Conservation (phyloP, 2,797 vertebrate genomes). For the Leuciscus waleckii region DNA sequence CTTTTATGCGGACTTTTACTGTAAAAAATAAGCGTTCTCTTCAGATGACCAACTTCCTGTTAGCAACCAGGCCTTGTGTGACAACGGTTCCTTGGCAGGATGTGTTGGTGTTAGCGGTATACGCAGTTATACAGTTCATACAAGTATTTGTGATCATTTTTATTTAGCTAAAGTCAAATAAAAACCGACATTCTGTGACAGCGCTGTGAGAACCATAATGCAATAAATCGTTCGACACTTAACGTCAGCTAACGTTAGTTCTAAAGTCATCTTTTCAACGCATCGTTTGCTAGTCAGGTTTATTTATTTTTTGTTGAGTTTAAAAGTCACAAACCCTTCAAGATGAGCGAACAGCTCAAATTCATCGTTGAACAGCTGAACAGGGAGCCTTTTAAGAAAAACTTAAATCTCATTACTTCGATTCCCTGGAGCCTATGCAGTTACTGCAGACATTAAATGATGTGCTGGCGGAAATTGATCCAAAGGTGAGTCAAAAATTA, state of each 20-base stretch:
- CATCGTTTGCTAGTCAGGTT: neutral
- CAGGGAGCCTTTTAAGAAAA: conserved; percentile 94
- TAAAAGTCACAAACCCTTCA: conserved; percentile 18
- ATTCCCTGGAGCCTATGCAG: conserved; percentile 91
- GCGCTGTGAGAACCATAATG: neutral
- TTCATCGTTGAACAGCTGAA: conserved; percentile 94
- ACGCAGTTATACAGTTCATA: neutral
- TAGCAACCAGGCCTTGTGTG: conserved; percentile 69
- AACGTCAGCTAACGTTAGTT: neutral
- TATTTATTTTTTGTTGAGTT: neutral
- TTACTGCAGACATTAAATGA: conserved; percentile 93
- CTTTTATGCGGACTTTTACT: neutral
- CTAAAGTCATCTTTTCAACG: neutral
- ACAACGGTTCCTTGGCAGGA: conserved; percentile 68
- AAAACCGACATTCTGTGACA: neutral
- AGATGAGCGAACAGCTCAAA: conserved; percentile 94
- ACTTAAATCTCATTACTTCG: conserved; percentile 93
- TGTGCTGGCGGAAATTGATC: conserved; percentile 92
- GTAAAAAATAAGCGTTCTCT: neutral
- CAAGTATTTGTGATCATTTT: neutral
- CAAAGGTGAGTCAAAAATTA: conserved; percentile 82
- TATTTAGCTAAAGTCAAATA: neutral
- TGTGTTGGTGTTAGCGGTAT: neutral
- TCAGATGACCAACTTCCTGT: conserved; percentile 66
- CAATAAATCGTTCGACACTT: neutral